A percentile compares a stretch with the other conserved stretches of the same genome.
phyloP scores from a whole-genome alignment of 1,140 invertebrate species.

The Mycetomoellerius zeteki region DNA sequence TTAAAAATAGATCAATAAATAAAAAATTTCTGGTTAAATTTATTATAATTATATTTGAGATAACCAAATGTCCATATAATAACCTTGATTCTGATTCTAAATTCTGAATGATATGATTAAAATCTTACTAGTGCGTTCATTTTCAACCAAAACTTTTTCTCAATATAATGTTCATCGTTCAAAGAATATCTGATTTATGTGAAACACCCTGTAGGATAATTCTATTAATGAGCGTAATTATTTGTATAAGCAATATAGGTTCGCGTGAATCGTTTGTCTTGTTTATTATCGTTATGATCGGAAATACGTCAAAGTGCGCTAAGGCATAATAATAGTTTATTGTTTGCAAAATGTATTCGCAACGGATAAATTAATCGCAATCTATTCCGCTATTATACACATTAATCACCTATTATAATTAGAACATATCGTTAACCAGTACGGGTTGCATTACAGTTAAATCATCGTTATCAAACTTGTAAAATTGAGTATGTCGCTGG shows the following conservation, averaged over 20 bases:
- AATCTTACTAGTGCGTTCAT: too few species aligned
- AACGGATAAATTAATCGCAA: conserved; percentile 57
- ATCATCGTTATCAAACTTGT: neutral
- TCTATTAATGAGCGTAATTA: neutral
- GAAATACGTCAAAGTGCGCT: conserved; percentile 59
- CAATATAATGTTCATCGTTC: neutral
- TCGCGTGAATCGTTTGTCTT: neutral
- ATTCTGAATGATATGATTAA: too few species aligned
- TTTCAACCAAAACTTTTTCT: too few species aligned
- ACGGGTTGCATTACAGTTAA: neutral
- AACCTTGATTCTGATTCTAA: too few species aligned
- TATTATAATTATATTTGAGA: too few species aligned
- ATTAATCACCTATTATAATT: conserved; percentile 64
- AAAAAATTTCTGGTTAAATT: too few species aligned
- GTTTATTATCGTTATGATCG: conserved; percentile 38
- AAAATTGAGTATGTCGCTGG: neutral
- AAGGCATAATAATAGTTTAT: conserved; percentile 69
- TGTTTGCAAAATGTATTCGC: conserved; percentile 63
- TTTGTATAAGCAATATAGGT: neutral
- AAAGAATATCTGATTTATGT: neutral
- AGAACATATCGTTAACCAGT: conserved; percentile 26
- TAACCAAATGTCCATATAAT: too few species aligned
- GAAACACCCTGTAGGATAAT: neutral
- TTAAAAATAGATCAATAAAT: too few species aligned
- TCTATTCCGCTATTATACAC: conserved; percentile 40